Conservation (phyloP, 1,140 invertebrate genomes). For the Plodia interpunctella region DNA sequence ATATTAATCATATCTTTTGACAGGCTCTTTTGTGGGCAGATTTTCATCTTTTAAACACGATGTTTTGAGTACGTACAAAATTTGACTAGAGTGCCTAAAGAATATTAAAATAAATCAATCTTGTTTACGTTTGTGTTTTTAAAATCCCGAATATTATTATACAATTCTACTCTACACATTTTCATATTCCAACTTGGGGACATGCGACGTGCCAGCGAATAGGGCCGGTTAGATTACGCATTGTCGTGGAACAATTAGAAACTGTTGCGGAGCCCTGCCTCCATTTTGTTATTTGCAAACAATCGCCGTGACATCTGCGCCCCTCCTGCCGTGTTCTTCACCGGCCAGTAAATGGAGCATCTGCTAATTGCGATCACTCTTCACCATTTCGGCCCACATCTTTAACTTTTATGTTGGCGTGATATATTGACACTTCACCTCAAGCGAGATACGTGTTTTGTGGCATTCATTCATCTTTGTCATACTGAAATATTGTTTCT, state of each 20-base stretch:
- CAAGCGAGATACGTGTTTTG: not conserved
- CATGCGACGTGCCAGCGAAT: slow-evolving; percentile 54
- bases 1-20: too few relatives aligned
- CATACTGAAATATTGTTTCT: not conserved
- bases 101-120: too few relatives aligned
- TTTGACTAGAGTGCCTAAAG: too few relatives aligned
- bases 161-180: slow-evolving; percentile 24
- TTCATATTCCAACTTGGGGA: slow-evolving; percentile 22
- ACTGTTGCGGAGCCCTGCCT: slow-evolving; percentile 54
- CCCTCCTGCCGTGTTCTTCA: slow-evolving; percentile 20
- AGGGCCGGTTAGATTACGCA: slow-evolving; percentile 71
- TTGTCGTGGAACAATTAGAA: slow-evolving; percentile 72
- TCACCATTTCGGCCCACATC: not conserved
- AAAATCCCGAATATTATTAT: not conserved
- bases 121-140: not conserved
- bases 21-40: too few relatives aligned
- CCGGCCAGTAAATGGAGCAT: slow-evolving; percentile 31
- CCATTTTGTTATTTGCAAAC: slow-evolving; percentile 65
- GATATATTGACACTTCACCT: slow-evolving; percentile 7
- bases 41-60: too few relatives aligned
- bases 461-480: slow-evolving; percentile 6
- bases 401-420: slow-evolving; percentile 4
- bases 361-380: slow-evolving; percentile 50
- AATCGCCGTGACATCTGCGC: slow-evolving; percentile 59
- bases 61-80: too few relatives aligned